Conservation (phyloP, 2,888 invertebrate genomes). For the Autographa gamma region DNA sequence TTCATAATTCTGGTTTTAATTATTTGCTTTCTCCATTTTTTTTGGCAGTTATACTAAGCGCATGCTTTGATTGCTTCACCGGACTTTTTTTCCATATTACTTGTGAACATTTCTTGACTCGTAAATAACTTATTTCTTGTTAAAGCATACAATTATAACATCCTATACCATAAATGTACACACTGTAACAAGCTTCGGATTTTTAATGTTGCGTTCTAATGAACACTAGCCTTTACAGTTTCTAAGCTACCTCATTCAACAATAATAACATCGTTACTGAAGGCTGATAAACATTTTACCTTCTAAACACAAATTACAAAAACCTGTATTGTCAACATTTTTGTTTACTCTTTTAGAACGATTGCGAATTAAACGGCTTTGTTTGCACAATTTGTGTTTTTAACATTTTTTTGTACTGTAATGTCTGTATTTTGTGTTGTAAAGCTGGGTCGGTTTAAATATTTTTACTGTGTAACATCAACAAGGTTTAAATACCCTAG, state of each 20-base stretch:
- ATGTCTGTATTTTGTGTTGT: neutral
- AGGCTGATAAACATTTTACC: constrained; percentile 25
- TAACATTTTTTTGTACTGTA: neutral
- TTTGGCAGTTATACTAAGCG: too few species aligned
- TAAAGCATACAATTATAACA: too few species aligned
- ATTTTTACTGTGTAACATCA: constrained; percentile 2
- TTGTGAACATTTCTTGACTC: too few species aligned
- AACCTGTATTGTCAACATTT: constrained; percentile 16
- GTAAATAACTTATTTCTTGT: too few species aligned
- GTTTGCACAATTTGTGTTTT: neutral
- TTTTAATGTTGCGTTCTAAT: constrained; percentile 21
- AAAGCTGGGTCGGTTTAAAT: neutral
- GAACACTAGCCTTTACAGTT: constrained; percentile 22
- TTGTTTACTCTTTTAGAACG: constrained; percentile 7
- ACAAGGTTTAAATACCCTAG: neutral
- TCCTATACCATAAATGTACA: too few species aligned
- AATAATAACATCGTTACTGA: constrained; percentile 23
- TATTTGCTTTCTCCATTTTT: too few species aligned
- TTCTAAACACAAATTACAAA: constrained; percentile 18
- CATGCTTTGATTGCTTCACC: too few species aligned
- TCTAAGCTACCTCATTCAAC: constrained; percentile 26
- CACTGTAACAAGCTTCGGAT: neutral
- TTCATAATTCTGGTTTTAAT: too few species aligned
- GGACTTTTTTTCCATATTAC: too few species aligned
- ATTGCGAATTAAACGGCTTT: neutral